Conservation (phyloP, 2,797 vertebrate species). For the Aulostomus chinensis region DNA sequence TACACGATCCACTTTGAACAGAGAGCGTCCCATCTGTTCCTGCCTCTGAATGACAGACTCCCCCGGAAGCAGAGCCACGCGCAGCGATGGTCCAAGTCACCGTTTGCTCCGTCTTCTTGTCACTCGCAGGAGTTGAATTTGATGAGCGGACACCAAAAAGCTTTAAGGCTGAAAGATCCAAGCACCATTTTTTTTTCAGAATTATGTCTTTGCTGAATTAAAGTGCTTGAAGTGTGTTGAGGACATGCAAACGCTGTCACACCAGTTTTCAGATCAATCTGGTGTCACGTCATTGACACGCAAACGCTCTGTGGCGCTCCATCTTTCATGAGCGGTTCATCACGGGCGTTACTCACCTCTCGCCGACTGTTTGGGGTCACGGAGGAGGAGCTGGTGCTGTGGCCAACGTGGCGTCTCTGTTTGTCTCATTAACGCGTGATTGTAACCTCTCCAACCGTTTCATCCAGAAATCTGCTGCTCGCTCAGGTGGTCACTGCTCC, state of each 20-base stretch:
- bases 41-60: slow-evolving; percentile 30
- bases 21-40: slow-evolving; percentile 61
- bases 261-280: neutral
- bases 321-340: slow-evolving; percentile 42
- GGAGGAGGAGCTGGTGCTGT: slow-evolving; percentile 52
- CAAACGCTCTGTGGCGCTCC: no score
- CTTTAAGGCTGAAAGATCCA: no score
- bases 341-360: slow-evolving; percentile 36
- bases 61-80: slow-evolving; percentile 10
- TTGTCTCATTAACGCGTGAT: no score
- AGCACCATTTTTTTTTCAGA: no score
- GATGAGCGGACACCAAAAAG: no score
- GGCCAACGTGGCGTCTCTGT: no score
- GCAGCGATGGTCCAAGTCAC: no score
- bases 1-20: slow-evolving; percentile 35
- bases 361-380: slow-evolving; percentile 47
- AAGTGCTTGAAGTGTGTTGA: no score
- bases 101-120: no score
- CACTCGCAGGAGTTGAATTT: no score
- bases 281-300: slow-evolving; percentile 22
- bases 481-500: neutral
- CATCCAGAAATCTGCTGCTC: neutral
- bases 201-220: no score
- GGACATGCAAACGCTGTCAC: no score
- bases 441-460: neutral